Base-by-base conservation (phyloP, 37 sponge, comb jelly and placozoan genomes). In the Bolinopsis microptera region DNA sequence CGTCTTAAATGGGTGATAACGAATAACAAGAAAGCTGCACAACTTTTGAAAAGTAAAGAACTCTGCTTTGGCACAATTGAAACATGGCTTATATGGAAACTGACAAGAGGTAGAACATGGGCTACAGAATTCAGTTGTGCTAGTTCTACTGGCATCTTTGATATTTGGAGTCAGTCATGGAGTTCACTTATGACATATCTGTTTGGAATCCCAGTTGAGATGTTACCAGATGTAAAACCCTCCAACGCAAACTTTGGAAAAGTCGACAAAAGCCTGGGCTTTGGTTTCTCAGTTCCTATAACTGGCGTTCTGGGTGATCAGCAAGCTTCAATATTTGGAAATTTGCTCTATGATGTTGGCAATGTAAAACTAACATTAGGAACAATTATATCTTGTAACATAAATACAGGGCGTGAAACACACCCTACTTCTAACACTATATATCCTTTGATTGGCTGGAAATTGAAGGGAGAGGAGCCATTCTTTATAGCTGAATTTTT, bases 371-470 rank as follows among this genome's bases (percentile, higher is more conserved):
- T 94, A 38, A 96, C 97, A 5, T 68, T 97, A 13, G 99, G 99
- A 22, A 97, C 99, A 1, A 97, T 97, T 24, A 95, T 95, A 69
- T 96, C 97, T 35, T 83, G 97, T 32, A 74, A 41, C 3, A 92
- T 98, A 40, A 96, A 96, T 92, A 96, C 95, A 24, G 96, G 99
- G 0, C 38, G n/a, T 0, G 94, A 93, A 2, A 95, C 96, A 0
- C 96, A 96, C 40, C 97, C 99, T 0, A 96, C 97, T 27, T 68
- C 95, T 0, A 31, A 70, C 28, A 26, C 96, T 13, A 76, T 96
- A 38, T 98, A 97, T 70, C 99, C 99, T 0, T 69, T 96, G 3
- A 93, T 98, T 21, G 99, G 96, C 0, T 98, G 99, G 99, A 96
- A 96, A 93, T 94, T 93, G 72, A 25, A 95, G 38, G 96, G 96